Conservation (phyloP, 1,140 invertebrate genomes). For the Apocrypta bakeri region DNA sequence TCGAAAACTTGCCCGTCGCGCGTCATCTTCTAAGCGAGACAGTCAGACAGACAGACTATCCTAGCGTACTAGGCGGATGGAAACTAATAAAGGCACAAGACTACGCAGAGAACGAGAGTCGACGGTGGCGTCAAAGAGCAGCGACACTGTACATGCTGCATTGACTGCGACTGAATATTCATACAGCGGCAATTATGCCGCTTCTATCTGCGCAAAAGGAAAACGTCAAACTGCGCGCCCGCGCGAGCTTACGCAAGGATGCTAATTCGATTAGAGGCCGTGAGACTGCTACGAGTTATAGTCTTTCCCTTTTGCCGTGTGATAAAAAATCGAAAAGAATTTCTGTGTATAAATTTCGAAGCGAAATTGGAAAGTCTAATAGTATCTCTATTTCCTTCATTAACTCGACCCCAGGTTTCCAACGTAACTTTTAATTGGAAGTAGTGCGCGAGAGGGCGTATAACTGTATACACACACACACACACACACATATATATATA, state of each 20-base stretch:
- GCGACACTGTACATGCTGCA: neutral
- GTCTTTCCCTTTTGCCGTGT: neutral
- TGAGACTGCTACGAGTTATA: too few relatives aligned
- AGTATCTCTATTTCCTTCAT: constrained; percentile 72
- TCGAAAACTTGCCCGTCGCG: too few relatives aligned
- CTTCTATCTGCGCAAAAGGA: neutral
- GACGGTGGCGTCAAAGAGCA: neutral
- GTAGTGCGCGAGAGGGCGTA: constrained; percentile 61
- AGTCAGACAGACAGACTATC: neutral
- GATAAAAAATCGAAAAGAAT: neutral
- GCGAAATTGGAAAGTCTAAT: constrained; percentile 42
- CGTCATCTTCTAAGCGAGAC: neutral
- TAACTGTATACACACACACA: too few relatives aligned
- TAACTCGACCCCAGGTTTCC: constrained; percentile 64
- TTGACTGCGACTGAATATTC: constrained; percentile 26
- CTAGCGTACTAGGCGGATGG: too few relatives aligned
- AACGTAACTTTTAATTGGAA: constrained; percentile 73
- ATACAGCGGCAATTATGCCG: constrained; percentile 26
- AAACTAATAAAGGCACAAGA: neutral
- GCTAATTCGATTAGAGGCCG: constrained; percentile 26
- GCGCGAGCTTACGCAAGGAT: neutral
- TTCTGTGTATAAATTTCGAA: neutral
- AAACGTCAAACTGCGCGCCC: neutral
- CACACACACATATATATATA: too few relatives aligned
- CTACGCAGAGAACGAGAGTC: neutral